Conservation (phyloP, 2,888 invertebrate species). For the Nomada hirtipes region DNA sequence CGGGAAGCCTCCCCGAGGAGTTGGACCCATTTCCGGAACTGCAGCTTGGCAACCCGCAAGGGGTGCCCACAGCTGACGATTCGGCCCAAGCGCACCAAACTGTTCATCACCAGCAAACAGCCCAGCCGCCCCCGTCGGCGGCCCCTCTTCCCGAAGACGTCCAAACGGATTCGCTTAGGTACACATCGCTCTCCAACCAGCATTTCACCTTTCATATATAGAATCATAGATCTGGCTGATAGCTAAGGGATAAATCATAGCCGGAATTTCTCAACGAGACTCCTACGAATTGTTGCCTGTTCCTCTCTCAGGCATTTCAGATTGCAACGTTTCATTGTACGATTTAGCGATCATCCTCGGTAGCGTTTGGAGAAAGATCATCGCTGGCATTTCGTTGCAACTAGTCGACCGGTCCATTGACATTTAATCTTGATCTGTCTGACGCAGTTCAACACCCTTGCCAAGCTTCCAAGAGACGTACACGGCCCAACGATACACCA, state of each 20-base stretch:
- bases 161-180: conserved; percentile 81
- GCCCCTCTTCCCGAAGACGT: conserved; percentile 79
- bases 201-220: conserved; percentile 6
- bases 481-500: conserved; percentile 89
- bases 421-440: conserved; percentile 36
- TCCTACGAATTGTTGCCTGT: conserved; percentile 1
- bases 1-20: conserved; percentile 89
- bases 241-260: conserved; percentile 12
- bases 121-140: conserved; percentile 69
- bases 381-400: conserved; percentile 11
- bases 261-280: neutral
- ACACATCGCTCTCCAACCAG: conserved; percentile 9
- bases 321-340: conserved; percentile 7
- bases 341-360: conserved; percentile 25
- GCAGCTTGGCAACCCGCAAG: conserved; percentile 82
- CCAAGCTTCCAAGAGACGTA: conserved; percentile 96
- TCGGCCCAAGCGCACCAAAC: conserved; percentile 80
- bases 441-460: conserved; percentile 87
- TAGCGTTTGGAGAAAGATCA: neutral
- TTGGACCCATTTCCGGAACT: conserved; percentile 91
- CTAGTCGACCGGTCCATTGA: conserved; percentile 5
- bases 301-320: neutral
- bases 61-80: conserved; percentile 76
- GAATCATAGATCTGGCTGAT: conserved; percentile 1
- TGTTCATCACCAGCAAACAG: conserved; percentile 76